Evolutionary conservation across 1,140 invertebrate species (phyloP).

Genomic region (Drosophila nebulosa): DNA sequence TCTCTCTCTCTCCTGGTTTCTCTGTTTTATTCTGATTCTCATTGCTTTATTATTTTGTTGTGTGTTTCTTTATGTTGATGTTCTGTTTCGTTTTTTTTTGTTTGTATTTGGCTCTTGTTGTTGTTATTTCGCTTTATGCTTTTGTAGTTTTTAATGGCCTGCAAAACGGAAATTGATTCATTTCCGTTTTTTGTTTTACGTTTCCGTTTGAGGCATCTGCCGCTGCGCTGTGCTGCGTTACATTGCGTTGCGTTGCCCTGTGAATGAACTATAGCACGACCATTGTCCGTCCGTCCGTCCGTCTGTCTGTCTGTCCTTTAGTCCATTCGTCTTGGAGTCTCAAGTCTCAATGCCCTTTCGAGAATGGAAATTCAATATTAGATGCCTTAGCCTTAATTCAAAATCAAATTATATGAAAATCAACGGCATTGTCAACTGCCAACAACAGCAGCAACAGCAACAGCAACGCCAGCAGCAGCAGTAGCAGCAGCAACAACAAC

Average conservation of each 20-base stretch:
- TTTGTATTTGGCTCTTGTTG: neutral
- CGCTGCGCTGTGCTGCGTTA: neutral
- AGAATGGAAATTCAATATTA: constrained; percentile 55
- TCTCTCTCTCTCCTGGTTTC: neutral
- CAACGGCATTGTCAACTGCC: constrained; percentile 45
- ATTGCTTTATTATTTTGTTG: neutral
- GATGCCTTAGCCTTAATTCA: constrained; percentile 44
- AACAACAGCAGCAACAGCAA: constrained; percentile 17
- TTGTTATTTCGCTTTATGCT: constrained; percentile 1
- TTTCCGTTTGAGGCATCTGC: constrained; percentile 42
- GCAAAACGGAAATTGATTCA: constrained; percentile 73
- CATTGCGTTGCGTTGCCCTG: too few species aligned
- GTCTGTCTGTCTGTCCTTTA: too few species aligned
- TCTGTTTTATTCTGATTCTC: neutral
- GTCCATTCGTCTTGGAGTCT: too few species aligned
- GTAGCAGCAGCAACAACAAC: neutral
- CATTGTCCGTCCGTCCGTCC: too few species aligned
- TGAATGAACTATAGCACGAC: too few species aligned
- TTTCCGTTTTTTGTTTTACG: constrained; percentile 68
- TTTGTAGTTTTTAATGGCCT: constrained; percentile 74
- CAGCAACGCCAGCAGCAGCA: constrained; percentile 7
- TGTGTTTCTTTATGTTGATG: neutral
- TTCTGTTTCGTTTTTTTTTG: neutral
- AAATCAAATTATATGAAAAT: constrained; percentile 44
- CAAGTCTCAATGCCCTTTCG: constrained; percentile 26